Percentiles rank a stretch among this genome's conserved stretches.
Conservation (phyloP, 2,888 invertebrate species). For the Acronicta leporina region DNA sequence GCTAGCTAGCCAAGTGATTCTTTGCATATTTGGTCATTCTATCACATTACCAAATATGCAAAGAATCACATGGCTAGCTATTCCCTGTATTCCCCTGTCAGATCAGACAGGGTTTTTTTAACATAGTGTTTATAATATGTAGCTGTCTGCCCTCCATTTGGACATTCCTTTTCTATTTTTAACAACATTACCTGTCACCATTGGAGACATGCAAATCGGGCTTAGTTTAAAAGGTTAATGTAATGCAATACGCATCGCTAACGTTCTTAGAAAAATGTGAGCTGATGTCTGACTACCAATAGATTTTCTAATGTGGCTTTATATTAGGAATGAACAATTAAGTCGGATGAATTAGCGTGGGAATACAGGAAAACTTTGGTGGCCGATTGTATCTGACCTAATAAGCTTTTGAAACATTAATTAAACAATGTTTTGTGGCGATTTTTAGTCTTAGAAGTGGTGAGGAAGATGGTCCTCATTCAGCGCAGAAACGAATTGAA, state of each 20-base stretch:
- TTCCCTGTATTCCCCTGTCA: too few relatives aligned
- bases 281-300: constrained; percentile 35
- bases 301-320: constrained; percentile 38
- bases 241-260: constrained; percentile 35
- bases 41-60: too few relatives aligned
- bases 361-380: not conserved
- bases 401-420: not conserved
- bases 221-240: constrained; percentile 45
- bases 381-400: not conserved
- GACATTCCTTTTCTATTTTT: constrained; percentile 2
- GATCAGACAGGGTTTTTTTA: too few relatives aligned
- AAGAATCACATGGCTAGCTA: too few relatives aligned
- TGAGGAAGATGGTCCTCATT: too few relatives aligned
- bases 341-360: constrained; percentile 3
- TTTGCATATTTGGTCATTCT: too few relatives aligned
- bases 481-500: too few relatives aligned
- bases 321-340: constrained; percentile 16
- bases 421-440: too few relatives aligned
- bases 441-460: too few relatives aligned
- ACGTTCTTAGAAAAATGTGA: constrained; percentile 49
- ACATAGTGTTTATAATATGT: not conserved
- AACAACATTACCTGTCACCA: constrained; percentile 4
- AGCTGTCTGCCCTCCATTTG: constrained; percentile 1
- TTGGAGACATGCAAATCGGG: constrained; percentile 34
- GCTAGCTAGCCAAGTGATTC: too few relatives aligned